A percentile compares a stretch with the other conserved stretches of the same genome.
These are phyloP conservation scores for Chaetodon trifasciatus DNA, from an alignment of 2,797 vertebrate genomes.

Conservation along the genomic window DNA sequence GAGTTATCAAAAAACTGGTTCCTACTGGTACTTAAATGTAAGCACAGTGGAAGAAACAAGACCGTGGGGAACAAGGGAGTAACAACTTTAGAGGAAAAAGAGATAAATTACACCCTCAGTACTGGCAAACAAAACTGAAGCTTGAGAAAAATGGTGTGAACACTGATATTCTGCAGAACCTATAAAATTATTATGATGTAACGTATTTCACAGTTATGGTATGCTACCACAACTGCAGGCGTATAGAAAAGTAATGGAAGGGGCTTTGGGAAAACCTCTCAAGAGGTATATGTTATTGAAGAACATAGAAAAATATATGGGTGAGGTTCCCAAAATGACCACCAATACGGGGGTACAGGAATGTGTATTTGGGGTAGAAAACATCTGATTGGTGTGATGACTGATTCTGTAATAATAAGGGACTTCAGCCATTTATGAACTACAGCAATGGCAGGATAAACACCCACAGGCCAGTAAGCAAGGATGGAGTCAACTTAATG, in stretches of 20 bases:
- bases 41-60: too few relatives aligned
- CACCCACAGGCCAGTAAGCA: not conserved
- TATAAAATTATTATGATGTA: not conserved
- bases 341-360: not conserved
- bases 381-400: too few relatives aligned
- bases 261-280: too few relatives aligned
- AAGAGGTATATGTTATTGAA: not conserved
- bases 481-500: not conserved
- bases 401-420: not conserved
- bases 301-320: not conserved
- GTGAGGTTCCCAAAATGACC: not conserved
- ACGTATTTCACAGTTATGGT: not conserved
- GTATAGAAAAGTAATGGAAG: too few relatives aligned
- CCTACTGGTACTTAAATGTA: too few relatives aligned
- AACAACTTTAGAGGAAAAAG: not conserved
- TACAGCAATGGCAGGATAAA: not conserved
- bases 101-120: not conserved
- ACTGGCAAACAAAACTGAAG: not conserved
- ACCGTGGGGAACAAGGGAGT: too few relatives aligned
- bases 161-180: not conserved
- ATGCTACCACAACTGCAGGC: too few relatives aligned
- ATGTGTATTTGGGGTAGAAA: not conserved
- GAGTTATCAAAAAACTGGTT: not conserved
- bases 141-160: not conserved
- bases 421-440: not conserved